phyloP scores from a whole-genome alignment of 2,888 invertebrate genomes.

The Aphidoletes aphidimyza region DNA sequence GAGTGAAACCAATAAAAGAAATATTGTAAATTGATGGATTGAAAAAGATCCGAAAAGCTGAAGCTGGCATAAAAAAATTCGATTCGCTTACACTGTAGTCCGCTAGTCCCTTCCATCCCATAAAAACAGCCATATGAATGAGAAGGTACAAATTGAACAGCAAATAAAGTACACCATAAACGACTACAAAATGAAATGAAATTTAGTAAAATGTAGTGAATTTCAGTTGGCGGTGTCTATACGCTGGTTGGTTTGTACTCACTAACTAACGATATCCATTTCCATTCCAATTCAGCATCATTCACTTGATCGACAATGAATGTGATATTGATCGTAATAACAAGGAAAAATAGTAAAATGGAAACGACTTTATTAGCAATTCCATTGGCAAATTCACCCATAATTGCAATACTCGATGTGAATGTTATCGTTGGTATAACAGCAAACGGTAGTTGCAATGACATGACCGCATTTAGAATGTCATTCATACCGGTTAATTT shows the following conservation, averaged over 20 bases:
- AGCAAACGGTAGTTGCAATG: slow-evolving; percentile 88
- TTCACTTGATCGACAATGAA: slow-evolving; percentile 76
- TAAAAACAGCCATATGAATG: slow-evolving; percentile 76
- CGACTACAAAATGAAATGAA: slow-evolving; percentile 61
- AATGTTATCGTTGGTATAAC: slow-evolving; percentile 87
- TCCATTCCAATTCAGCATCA: slow-evolving; percentile 65
- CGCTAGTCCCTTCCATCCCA: slow-evolving; percentile 70
- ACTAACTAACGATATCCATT: slow-evolving; percentile 68
- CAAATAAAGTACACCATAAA: slow-evolving; percentile 76
- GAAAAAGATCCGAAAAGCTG: neutral
- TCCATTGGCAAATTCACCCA: slow-evolving; percentile 88
- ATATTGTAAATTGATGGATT: slow-evolving; percentile 47
- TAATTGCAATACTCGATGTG: slow-evolving; percentile 79
- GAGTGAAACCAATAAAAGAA: slow-evolving; percentile 58
- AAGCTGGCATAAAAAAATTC: neutral
- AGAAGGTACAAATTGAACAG: slow-evolving; percentile 79
- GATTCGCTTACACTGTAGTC: neutral
- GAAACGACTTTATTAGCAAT: slow-evolving; percentile 77
- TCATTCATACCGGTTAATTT: slow-evolving; percentile 86
- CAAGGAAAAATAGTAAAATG: slow-evolving; percentile 73
- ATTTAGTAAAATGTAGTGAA: neutral
- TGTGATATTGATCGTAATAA: slow-evolving; percentile 83
- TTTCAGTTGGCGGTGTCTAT: too few species aligned
- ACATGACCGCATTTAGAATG: slow-evolving; percentile 86
- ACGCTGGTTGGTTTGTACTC: slow-evolving; percentile 58